Base-by-base conservation (phyloP, 1,140 invertebrate species). In the Drosophila takahashii region DNA sequence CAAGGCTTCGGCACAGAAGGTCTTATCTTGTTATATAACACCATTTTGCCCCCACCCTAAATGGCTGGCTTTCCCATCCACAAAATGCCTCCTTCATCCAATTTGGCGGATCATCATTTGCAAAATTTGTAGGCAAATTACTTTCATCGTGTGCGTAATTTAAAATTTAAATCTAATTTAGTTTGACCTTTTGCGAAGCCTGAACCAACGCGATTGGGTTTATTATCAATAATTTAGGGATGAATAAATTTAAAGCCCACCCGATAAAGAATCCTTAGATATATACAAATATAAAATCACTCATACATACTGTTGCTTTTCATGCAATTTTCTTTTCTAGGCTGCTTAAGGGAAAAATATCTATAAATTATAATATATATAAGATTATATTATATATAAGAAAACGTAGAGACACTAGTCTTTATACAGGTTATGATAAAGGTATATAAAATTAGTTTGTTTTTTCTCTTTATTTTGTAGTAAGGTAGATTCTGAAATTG, bases 121-220 rank as follows among this genome's bases (percentile, higher is more conserved):
- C 34, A 26, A 69, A 70, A 70, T 69, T 69, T 70, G 67, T 39
- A 37, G 66, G 16, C 26, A 39, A 70, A 70, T 70, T 70, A 70
- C 51, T 39, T 70, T 70, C 51, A 56, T 70, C 50, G 64, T 70
- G 50, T 70, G 50, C 64, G 64, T 39, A 69, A 39, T 69, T 70
- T 70, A 70, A 70, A 69, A 57, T 56, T 69, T 45, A 39, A 70
- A 70, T 70, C 42, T 34, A 70, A 70, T 66, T 70, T 70, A 48
- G 65, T 56, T 70, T 70, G 66, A 70, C 66, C 66, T 70, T 69
- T 70, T 37, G n/a, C 16, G n/a, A 54, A 15, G 39, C 13, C 41
- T 39, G 39, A 9, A 41, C 22, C 45, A 67, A 29, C 39, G 22
- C 22, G 16, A 44, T 66, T 42, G 4, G 8, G 65, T 13, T 69